Evolutionary conservation across 2,888 invertebrate genomes (phyloP).

Genomic region (Timandra comae): DNA sequence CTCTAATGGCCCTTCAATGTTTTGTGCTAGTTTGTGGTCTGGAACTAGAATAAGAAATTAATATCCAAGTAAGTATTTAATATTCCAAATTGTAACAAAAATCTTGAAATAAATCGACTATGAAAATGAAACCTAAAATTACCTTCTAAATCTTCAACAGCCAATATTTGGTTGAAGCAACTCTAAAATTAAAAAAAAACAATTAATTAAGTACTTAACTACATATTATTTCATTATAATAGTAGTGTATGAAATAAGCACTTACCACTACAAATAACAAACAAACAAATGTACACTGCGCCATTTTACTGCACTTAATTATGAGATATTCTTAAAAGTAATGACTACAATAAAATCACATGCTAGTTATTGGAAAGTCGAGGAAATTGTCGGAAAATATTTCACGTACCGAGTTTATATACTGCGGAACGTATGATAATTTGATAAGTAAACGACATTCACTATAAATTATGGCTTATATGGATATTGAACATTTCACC

Average conservation of each 20-base stretch:
- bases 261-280: slow-evolving; percentile 21
- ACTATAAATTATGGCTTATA: too few relatives aligned
- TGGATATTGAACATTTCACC: too few relatives aligned
- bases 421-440: slow-evolving; percentile 14
- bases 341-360: slow-evolving; percentile 1
- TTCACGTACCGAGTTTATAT: slow-evolving; percentile 15
- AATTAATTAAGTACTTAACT: too few relatives aligned
- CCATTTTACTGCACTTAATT: too few relatives aligned
- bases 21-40: slow-evolving; percentile 9
- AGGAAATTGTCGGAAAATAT: slow-evolving; percentile 13
- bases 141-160: slow-evolving; percentile 5
- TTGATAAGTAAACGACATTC: neutral
- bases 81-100: too few relatives aligned
- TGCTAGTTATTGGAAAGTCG: slow-evolving; percentile 5
- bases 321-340: neutral
- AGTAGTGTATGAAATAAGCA: too few relatives aligned
- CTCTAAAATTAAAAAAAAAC: too few relatives aligned
- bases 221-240: too few relatives aligned
- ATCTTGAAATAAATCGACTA: too few relatives aligned
- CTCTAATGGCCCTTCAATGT: slow-evolving; percentile 12
- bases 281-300: slow-evolving; percentile 7
- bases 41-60: too few relatives aligned
- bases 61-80: too few relatives aligned
- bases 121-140: too few relatives aligned
- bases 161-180: slow-evolving; percentile 5